Percentiles rank a stretch among this genome's conserved stretches.
Conservation (phyloP, 2,113 vertebrate species). For the Rynchops niger region DNA sequence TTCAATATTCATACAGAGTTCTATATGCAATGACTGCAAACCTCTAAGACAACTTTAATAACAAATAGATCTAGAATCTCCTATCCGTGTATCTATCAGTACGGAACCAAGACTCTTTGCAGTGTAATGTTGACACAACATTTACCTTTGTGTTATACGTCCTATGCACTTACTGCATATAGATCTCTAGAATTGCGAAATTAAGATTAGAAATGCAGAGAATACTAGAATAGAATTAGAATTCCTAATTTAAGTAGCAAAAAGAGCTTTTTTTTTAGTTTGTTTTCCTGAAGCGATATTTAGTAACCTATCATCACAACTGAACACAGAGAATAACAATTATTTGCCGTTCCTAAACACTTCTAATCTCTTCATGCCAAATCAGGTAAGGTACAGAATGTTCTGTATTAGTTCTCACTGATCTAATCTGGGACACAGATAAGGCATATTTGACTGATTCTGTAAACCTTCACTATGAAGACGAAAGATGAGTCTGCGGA, state of each 20-base stretch:
- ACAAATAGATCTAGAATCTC: not conserved
- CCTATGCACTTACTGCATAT: not conserved
- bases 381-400: not conserved
- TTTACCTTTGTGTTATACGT: not conserved
- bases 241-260: not conserved
- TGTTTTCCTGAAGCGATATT: not conserved
- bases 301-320: not conserved
- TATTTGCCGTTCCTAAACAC: not conserved
- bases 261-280: not conserved
- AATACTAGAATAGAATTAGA: not conserved
- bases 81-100: not conserved
- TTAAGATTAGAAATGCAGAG: not conserved
- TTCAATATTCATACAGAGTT: not conserved
- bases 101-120: not conserved
- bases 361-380: slow-evolving; percentile 21
- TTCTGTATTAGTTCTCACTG: not conserved
- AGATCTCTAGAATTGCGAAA: not conserved
- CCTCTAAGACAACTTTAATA: not conserved
- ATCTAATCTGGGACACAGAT: not conserved
- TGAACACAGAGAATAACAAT: not conserved
- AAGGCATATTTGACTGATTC: slow-evolving; percentile 21
- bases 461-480: slow-evolving; percentile 33
- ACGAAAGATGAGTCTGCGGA: slow-evolving; percentile 35
- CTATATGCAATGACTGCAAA: not conserved
- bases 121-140: not conserved